phyloP scores from a whole-genome alignment of 2,797 vertebrate genomes.

The Sebastiscus tertius region DNA sequence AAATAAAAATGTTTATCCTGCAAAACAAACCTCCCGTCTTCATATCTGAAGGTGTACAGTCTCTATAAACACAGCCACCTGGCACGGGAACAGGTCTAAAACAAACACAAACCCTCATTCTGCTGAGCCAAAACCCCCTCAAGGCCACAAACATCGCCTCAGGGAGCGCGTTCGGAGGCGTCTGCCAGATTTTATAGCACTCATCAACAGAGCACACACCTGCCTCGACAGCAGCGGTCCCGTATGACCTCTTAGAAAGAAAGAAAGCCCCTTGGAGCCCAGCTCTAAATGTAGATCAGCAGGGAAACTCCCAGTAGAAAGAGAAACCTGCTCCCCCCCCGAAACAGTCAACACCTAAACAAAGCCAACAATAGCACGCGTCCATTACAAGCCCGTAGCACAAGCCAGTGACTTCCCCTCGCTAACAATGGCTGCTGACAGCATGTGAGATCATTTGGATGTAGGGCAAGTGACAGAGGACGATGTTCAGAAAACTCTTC shows the following conservation, averaged over 20 bases:
- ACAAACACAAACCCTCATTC: slow-evolving; percentile 14
- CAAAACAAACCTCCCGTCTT: slow-evolving; percentile 16
- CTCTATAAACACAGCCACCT: slow-evolving; percentile 10
- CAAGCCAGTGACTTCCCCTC: slow-evolving; percentile 61
- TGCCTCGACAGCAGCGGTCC: slow-evolving; percentile 9
- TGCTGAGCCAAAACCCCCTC: slow-evolving; percentile 1
- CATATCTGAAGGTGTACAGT: background rate
- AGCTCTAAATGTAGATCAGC: slow-evolving; percentile 36
- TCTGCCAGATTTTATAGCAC: background rate
- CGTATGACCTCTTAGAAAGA: background rate
- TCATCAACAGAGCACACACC: slow-evolving; percentile 27
- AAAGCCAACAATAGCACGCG: slow-evolving; percentile 45
- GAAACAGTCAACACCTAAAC: slow-evolving; percentile 48
- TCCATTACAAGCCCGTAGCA: slow-evolving; percentile 46
- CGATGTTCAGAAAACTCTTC: background rate
- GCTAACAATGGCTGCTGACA: slow-evolving; percentile 56
- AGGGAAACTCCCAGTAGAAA: slow-evolving; percentile 53
- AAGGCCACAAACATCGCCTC: background rate
- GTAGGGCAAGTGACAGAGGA: background rate
- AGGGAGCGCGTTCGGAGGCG: background rate
- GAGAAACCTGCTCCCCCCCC: slow-evolving; percentile 14
- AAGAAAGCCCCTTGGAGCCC: slow-evolving; percentile 23
- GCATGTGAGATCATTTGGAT: slow-evolving; percentile 31
- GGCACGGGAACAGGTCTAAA: slow-evolving; percentile 9
- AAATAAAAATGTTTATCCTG: background rate